phyloP scores from a whole-genome alignment of 2,797 vertebrate species.

The Cottoperca gobio region DNA sequence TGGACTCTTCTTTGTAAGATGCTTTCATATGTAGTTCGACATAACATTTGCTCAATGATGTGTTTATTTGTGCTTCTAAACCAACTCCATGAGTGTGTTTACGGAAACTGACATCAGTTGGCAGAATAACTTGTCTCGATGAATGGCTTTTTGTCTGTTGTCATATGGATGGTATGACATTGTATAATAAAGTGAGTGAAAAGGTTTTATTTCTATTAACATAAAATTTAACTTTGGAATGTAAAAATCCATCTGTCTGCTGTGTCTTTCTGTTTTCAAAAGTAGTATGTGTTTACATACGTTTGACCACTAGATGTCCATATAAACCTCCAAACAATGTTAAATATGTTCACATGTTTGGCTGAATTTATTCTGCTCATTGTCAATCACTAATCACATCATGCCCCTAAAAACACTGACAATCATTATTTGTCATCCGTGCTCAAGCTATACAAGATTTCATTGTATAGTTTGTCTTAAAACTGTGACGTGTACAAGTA shows the following conservation, averaged over 20 bases:
- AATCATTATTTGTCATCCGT: background rate
- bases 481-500: background rate
- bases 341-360: background rate
- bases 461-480: background rate
- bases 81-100: conserved; percentile 69
- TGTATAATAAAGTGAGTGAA: conserved; percentile 78
- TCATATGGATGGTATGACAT: conserved; percentile 69
- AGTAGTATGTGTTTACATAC: background rate
- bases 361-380: background rate
- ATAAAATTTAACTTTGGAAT: conserved; percentile 84
- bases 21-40: conserved; percentile 65
- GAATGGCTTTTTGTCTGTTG: conserved; percentile 64
- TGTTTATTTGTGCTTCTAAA: conserved; percentile 70
- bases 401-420: background rate
- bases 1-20: conserved; percentile 54
- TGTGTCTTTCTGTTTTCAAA: conserved; percentile 27
- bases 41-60: conserved; percentile 59
- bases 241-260: conserved; percentile 59
- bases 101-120: conserved; percentile 60
- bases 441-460: background rate
- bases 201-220: conserved; percentile 80
- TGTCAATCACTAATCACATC: background rate
- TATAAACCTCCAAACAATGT: conserved; percentile 1
- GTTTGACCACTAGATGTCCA: conserved; percentile 74
- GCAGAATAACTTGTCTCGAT: conserved; percentile 50